Base-by-base conservation (phyloP, 2,888 invertebrate genomes). In the Caradrina kadenii region DNA sequence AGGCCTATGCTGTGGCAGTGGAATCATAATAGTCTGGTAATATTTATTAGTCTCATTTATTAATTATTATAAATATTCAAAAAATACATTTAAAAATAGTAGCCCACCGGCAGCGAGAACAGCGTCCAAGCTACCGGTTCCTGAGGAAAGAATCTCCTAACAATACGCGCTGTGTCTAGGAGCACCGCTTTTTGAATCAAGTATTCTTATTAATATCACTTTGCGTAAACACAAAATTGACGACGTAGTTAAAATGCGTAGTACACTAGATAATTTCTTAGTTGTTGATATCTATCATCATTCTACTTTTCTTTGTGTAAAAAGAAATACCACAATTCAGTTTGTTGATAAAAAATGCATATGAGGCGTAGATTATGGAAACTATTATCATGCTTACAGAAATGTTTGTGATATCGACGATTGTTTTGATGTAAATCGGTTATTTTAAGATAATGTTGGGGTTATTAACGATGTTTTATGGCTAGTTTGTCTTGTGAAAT, bases 311-410 rank as follows among this genome's bases (percentile, higher is more conserved):
- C 17, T 65, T 45, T 22, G 22, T 31, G 19, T 17, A 42, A 48
- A 42, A 45, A 15, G 49, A 66, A 66, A 52, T 26, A 50, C 17
- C 15, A 17, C 15, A 26, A 50, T 55, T 67, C 26, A 13, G n/a
- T 35, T 13, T 52, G 26, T 39, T 35, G 54, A 65, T 55, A 49
- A 66, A 35, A 50, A 19, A 10, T 65, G 19, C 19, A 35, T 50
- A 45, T 45, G 35, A 61, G 21, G 21, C 21, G 45, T 42, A 58
- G 63, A 63, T 69, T 58, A 48, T 11, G 8, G 7, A 55, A 45
- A 71, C n/a, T 22, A 39, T 66, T n/a, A 75, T 26, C 21, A 48
- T 45, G 55, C 35, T 68, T 56, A 26, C 15, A 21, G n/a, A 76
- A 56, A 52, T 35, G 35, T 35, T 56, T 22, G 3, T 42, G 17